phyloP scores from a whole-genome alignment of 2,797 vertebrate genomes.

The Neosilurus hyrtlii region DNA sequence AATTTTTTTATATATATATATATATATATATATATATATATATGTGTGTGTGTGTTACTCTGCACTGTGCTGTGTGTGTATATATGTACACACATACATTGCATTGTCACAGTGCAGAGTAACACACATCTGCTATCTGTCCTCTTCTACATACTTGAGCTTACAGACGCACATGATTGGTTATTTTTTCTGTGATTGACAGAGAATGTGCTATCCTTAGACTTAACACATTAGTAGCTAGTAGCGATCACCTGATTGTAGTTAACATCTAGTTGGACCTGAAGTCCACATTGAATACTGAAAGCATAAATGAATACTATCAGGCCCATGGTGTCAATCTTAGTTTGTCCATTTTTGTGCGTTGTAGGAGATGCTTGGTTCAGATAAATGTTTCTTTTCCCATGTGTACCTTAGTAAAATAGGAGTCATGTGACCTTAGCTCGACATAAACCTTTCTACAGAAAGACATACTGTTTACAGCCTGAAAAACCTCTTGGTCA shows the following conservation, averaged over 20 bases:
- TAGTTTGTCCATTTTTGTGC: neutral
- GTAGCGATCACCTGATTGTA: neutral
- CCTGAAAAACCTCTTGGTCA: slow-evolving; percentile 9
- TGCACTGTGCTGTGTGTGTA: no score
- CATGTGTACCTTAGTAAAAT: slow-evolving; percentile 15
- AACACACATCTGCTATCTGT: neutral
- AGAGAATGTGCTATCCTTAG: neutral
- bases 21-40: no score
- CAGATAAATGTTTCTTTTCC: neutral
- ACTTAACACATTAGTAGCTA: neutral
- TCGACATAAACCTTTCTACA: slow-evolving; percentile 48
- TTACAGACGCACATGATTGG: neutral
- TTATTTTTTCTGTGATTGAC: no score
- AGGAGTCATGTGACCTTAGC: slow-evolving; percentile 48
- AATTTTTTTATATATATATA: no score
- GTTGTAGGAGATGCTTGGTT: neutral
- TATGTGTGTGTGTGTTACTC: no score
- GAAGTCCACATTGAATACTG: no score
- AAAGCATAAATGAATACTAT: neutral
- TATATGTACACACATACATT: no score
- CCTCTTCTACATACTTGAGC: neutral
- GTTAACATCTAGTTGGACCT: neutral
- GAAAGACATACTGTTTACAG: neutral
- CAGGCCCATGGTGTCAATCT: neutral
- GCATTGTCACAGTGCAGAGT: neutral